Evolutionary conservation across 2,888 invertebrate species (phyloP).

Genomic region (Xestia rhomboidea): DNA sequence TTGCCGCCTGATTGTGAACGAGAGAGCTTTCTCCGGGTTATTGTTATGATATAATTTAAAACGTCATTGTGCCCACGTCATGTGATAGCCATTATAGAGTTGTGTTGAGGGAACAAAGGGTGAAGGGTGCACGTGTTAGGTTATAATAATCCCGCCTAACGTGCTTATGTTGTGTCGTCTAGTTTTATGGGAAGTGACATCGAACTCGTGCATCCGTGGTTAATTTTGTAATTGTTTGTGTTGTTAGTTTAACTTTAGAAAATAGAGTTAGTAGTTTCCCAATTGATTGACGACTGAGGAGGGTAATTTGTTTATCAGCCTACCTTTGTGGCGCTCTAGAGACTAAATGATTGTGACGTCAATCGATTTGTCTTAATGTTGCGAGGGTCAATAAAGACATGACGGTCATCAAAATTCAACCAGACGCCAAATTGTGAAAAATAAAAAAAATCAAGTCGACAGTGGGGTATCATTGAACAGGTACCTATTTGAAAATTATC

Average conservation of each 20-base stretch:
- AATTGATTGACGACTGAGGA: too few relatives aligned
- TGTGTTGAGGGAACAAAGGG: constrained; percentile 83
- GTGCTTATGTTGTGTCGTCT: constrained; percentile 63
- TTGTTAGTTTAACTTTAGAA: constrained; percentile 2
- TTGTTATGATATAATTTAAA: constrained; percentile 86
- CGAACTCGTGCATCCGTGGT: constrained; percentile 44
- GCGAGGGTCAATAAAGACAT: too few relatives aligned
- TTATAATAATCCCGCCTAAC: constrained; percentile 74
- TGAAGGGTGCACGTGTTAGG: constrained; percentile 85
- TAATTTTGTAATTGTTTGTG: constrained; percentile 40
- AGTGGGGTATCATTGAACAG: too few relatives aligned
- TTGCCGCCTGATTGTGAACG: constrained; percentile 75
- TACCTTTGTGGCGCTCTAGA: too few relatives aligned
- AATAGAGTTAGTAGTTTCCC: neutral
- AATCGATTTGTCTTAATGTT: too few relatives aligned
- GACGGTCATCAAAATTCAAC: too few relatives aligned
- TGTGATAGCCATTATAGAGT: constrained; percentile 78
- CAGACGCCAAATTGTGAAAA: too few relatives aligned
- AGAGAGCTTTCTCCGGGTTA: constrained; percentile 58
- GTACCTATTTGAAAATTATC: too few relatives aligned
- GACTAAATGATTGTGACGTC: too few relatives aligned
- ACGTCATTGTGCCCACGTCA: constrained; percentile 81
- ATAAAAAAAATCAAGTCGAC: too few relatives aligned
- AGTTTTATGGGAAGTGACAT: constrained; percentile 64
- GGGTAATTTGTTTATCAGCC: too few relatives aligned